Conservation (phyloP, 2,888 invertebrate genomes). For the Eucera pruinosa region DNA sequence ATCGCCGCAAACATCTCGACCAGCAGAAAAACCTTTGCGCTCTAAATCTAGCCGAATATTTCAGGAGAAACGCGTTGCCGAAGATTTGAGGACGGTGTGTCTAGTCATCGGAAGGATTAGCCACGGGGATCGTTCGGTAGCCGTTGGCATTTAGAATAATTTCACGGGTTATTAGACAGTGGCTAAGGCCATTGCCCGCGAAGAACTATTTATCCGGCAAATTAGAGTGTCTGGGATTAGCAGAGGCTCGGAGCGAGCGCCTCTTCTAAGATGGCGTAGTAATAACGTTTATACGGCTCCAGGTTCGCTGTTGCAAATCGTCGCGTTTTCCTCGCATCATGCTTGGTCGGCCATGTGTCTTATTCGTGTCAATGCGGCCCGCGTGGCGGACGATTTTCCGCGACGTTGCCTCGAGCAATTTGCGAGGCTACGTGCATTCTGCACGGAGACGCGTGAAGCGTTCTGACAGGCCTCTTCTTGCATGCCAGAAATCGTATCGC, state of each 20-base stretch:
- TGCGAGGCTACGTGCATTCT: conserved; percentile 15
- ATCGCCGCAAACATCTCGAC: conserved; percentile 15
- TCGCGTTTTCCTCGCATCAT: conserved; percentile 42
- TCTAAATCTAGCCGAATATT: conserved; percentile 13
- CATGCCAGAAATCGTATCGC: conserved; percentile 23
- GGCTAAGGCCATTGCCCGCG: conserved; percentile 30
- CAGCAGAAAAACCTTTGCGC: conserved; percentile 4
- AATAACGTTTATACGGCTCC: conserved; percentile 5
- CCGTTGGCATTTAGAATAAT: conserved; percentile 70
- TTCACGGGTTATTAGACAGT: conserved; percentile 76
- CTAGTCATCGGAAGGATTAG: conserved; percentile 63
- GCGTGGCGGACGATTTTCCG: conserved; percentile 52
- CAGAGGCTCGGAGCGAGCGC: neutral
- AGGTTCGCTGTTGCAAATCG: conserved; percentile 20
- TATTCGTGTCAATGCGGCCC: conserved; percentile 55
- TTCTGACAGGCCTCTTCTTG: conserved; percentile 18
- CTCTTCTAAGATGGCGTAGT: conserved; percentile 27
- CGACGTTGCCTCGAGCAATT: conserved; percentile 50
- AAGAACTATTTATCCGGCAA: conserved; percentile 59
- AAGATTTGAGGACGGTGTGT: conserved; percentile 35
- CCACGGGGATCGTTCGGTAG: conserved; percentile 49
- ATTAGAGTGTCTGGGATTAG: conserved; percentile 50
- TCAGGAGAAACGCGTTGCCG: neutral
- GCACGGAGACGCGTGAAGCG: conserved; percentile 30
- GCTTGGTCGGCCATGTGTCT: conserved; percentile 56